Percentiles rank a stretch among this genome's conserved stretches.
Conservation (phyloP, 2,888 invertebrate genomes). For the Psylliodes chrysocephalus region DNA sequence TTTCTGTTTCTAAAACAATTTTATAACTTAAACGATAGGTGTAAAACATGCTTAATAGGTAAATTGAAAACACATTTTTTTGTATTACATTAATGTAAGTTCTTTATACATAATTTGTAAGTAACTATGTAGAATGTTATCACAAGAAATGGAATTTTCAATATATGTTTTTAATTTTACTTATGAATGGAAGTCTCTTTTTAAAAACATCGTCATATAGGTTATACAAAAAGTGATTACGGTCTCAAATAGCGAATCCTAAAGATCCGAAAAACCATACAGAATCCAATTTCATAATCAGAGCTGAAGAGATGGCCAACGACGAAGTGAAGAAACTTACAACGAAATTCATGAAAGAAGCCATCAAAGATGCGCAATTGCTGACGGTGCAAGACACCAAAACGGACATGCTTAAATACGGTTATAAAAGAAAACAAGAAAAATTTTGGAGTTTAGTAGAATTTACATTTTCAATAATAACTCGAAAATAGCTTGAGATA, state of each 20-base stretch:
- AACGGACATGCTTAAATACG: conserved; percentile 97
- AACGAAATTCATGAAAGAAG: conserved; percentile 95
- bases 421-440: too few relatives aligned
- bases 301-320: conserved; percentile 99
- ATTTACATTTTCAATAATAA: too few relatives aligned
- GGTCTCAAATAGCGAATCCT: conserved; percentile 96
- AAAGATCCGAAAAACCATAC: conserved; percentile 96
- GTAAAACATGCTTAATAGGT: not conserved
- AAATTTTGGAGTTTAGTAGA: too few relatives aligned
- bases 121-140: not conserved
- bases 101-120: not conserved
- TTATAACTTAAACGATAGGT: not conserved
- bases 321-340: conserved; percentile 95
- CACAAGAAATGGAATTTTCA: not conserved
- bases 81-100: not conserved
- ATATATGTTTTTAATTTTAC: not conserved
- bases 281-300: conserved; percentile 90
- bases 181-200: conserved; percentile 60
- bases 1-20: not conserved
- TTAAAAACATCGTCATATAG: conserved; percentile 91
- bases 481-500: too few relatives aligned
- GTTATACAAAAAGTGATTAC: conserved; percentile 92
- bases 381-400: conserved; percentile 93
- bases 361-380: conserved; percentile 97
- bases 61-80: not conserved